Evolutionary conservation across 2,888 invertebrate species (phyloP).

Genomic region (Autographa gamma): DNA sequence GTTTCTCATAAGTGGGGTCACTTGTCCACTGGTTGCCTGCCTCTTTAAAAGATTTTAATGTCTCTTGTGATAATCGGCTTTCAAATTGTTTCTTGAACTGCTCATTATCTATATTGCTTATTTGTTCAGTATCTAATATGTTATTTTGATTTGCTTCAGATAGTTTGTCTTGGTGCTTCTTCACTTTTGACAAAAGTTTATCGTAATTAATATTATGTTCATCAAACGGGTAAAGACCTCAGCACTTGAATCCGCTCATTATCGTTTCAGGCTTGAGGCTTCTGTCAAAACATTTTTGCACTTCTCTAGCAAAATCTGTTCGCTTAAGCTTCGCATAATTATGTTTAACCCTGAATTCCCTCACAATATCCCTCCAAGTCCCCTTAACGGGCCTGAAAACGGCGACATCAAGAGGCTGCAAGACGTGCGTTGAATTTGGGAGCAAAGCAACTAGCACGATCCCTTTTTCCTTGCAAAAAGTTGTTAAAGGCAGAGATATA

Average conservation of each 20-base stretch:
- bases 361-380: slow-evolving; percentile 39
- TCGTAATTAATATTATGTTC: no score
- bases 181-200: slow-evolving; percentile 21
- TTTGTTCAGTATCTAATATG: no score
- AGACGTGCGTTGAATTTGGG: slow-evolving; percentile 46
- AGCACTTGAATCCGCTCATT: slow-evolving; percentile 36
- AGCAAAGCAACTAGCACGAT: slow-evolving; percentile 28
- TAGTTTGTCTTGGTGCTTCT: slow-evolving; percentile 25
- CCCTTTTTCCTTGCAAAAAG: no score
- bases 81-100: no score
- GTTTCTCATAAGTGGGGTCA: no score
- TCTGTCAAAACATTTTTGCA: slow-evolving; percentile 48
- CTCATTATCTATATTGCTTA: no score
- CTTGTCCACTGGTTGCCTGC: no score
- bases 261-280: slow-evolving; percentile 43
- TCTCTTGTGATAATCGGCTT: no score
- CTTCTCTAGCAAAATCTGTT: slow-evolving; percentile 48
- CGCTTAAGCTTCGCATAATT: slow-evolving; percentile 47
- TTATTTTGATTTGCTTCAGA: slow-evolving; percentile 26
- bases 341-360: slow-evolving; percentile 45
- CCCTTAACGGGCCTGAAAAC: slow-evolving; percentile 47
- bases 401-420: slow-evolving; percentile 50
- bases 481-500: slow-evolving; percentile 12
- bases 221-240: slow-evolving; percentile 10
- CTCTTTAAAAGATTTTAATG: no score